phyloP scores from a whole-genome alignment of 2,113 vertebrate genomes.

The Laterallus jamaicensis region DNA sequence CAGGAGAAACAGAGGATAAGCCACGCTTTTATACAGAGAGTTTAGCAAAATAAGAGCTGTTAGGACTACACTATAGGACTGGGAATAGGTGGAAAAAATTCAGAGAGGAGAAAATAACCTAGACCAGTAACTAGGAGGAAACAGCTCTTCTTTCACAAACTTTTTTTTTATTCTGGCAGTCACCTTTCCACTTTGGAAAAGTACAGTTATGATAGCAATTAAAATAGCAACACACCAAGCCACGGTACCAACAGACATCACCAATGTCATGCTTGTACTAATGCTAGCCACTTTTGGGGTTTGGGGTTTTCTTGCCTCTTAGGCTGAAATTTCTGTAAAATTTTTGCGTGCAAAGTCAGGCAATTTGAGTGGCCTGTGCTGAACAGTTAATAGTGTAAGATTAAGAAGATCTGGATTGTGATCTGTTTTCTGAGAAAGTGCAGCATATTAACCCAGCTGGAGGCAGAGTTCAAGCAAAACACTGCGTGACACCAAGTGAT shows the following conservation, averaged over 20 bases:
- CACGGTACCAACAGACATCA: background rate
- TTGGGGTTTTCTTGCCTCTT: background rate
- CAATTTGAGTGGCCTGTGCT: background rate
- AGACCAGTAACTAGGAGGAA: background rate
- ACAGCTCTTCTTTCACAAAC: background rate
- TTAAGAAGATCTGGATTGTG: background rate
- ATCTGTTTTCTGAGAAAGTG: background rate
- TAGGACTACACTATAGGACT: background rate
- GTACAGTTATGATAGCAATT: background rate
- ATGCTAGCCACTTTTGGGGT: background rate
- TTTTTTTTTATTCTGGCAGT: background rate
- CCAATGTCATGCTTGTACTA: background rate
- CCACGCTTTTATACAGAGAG: background rate
- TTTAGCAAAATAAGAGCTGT: background rate
- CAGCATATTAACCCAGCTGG: background rate
- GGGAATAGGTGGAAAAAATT: background rate
- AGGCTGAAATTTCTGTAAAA: background rate
- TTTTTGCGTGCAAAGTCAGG: background rate
- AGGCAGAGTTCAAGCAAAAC: background rate
- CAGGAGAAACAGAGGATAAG: background rate
- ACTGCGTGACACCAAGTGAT: background rate
- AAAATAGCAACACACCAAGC: background rate
- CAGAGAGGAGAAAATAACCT: background rate
- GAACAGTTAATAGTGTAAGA: accelerated
- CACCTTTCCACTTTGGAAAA: background rate